phyloP scores from a whole-genome alignment of 2,113 vertebrate genomes.

The Cisticola juncidis region DNA sequence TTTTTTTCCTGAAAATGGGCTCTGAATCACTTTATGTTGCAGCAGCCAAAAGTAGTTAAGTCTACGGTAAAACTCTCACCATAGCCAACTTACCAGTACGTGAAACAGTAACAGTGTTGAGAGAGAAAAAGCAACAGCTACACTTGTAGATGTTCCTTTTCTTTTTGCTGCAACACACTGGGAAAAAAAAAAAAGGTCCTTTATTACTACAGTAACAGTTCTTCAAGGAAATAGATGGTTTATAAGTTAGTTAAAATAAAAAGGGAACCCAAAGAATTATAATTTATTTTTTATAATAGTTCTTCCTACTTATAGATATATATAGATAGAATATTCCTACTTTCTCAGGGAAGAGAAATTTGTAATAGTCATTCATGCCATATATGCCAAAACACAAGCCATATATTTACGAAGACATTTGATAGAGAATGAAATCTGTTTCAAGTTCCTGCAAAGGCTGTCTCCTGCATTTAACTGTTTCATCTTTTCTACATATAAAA shows the following conservation, averaged over 20 bases:
- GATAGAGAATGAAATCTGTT: not conserved
- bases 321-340: not conserved
- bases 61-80: not conserved
- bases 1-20: not conserved
- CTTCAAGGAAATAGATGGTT: not conserved
- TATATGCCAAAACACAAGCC: not conserved
- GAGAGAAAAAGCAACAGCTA: conserved; percentile 72
- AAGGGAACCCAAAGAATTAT: not conserved
- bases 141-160: conserved; percentile 79
- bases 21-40: not conserved
- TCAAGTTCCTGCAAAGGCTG: not conserved
- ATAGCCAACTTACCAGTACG: conserved; percentile 73
- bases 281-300: not conserved
- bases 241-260: not conserved
- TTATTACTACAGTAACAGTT: not conserved
- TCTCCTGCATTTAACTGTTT: not conserved
- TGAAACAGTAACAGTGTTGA: conserved; percentile 78
- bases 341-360: not conserved
- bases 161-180: conserved; percentile 81
- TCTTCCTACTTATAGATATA: not conserved
- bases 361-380: not conserved
- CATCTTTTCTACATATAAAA: not conserved
- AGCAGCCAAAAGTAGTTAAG: not conserved
- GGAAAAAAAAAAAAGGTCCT: not conserved
- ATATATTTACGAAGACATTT: not conserved